Conservation (phyloP, 2,888 invertebrate species). For the Yponomeuta cagnagella region DNA sequence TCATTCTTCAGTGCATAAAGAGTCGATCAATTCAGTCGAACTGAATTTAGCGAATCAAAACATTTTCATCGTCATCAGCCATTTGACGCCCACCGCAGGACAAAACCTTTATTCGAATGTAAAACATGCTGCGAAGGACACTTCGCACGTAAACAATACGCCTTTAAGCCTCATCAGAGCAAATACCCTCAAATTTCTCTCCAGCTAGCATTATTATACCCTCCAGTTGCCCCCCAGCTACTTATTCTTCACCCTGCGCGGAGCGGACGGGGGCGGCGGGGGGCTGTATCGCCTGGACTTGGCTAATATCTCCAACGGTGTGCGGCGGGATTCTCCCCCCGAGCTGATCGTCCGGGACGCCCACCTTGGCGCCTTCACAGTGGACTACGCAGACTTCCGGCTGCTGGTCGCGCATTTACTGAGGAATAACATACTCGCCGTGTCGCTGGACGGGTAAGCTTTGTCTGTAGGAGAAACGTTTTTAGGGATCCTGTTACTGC, state of each 20-base stretch:
- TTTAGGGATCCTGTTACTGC: too few species aligned
- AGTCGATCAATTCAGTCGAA: too few species aligned
- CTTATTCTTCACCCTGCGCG: slow-evolving; percentile 84
- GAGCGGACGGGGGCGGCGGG: slow-evolving; percentile 65
- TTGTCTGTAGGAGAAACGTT: neutral
- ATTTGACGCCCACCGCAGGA: too few species aligned
- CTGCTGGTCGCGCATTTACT: slow-evolving; percentile 84
- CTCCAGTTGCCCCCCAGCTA: slow-evolving; percentile 68
- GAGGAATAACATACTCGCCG: slow-evolving; percentile 85
- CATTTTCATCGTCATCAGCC: too few species aligned
- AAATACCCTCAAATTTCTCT: too few species aligned
- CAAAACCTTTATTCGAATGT: too few species aligned
- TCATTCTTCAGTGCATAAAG: too few species aligned
- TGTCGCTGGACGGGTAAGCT: slow-evolving; percentile 86
- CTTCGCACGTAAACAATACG: too few species aligned
- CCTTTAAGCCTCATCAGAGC: too few species aligned
- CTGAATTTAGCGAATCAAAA: too few species aligned
- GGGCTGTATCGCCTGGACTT: slow-evolving; percentile 87
- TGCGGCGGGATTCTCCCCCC: slow-evolving; percentile 80
- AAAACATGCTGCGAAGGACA: too few species aligned
- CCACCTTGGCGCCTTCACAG: slow-evolving; percentile 86
- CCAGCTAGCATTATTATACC: too few species aligned
- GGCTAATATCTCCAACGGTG: slow-evolving; percentile 84
- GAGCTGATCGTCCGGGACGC: slow-evolving; percentile 79
- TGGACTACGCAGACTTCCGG: slow-evolving; percentile 88